Percentiles rank a stretch among this genome's conserved stretches.
Evolutionary conservation across 2,113 vertebrate genomes (phyloP).

Genomic region (Turdus rufiventris): DNA sequence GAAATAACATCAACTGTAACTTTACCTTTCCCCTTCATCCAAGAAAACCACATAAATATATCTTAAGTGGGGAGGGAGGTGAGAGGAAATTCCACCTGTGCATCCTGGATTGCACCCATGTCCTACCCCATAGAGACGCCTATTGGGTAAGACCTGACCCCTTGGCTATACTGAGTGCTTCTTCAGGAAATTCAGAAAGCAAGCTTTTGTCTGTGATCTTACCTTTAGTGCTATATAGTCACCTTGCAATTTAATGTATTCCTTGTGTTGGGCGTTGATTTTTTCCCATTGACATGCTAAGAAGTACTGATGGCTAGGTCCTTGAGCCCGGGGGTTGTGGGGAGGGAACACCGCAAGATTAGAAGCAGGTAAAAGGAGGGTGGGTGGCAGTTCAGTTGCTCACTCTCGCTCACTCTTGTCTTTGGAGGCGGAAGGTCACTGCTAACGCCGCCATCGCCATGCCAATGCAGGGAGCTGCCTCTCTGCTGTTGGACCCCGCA

Average conservation of each 20-base stretch:
- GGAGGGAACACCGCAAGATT: too few relatives aligned
- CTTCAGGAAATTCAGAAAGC: neutral
- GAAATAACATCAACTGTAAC: neutral
- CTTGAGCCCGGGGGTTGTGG: too few relatives aligned
- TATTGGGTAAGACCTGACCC: neutral
- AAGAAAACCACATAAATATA: neutral
- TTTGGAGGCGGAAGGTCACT: too few relatives aligned
- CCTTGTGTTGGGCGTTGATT: neutral
- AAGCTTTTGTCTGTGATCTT: neutral
- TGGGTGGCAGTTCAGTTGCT: too few relatives aligned
- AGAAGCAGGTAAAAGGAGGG: too few relatives aligned
- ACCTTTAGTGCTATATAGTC: neutral
- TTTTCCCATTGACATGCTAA: too few relatives aligned
- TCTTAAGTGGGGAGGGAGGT: neutral
- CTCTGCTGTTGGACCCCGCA: too few relatives aligned
- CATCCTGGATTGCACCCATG: neutral
- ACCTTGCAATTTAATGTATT: neutral
- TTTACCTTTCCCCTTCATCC: neutral
- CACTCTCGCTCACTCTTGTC: too few relatives aligned
- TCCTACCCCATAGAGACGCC: neutral
- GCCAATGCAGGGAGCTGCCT: too few relatives aligned
- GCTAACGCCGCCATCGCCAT: too few relatives aligned
- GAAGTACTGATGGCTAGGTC: too few relatives aligned
- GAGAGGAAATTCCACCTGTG: neutral
- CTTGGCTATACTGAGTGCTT: neutral